phyloP scores from a whole-genome alignment of 2,888 invertebrate genomes.

The Congeria kusceri region DNA sequence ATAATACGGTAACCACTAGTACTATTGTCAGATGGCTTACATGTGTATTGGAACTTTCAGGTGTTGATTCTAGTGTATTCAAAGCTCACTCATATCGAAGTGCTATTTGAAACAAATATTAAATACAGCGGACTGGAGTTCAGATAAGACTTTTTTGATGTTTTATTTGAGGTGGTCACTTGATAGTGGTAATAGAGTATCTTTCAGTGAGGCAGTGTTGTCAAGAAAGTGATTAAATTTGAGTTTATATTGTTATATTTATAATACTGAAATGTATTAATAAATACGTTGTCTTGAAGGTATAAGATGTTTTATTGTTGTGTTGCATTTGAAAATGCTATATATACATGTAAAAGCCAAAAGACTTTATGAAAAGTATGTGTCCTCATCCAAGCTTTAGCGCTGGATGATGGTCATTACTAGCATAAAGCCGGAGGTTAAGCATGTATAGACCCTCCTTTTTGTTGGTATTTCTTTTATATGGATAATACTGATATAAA shows the following conservation, averaged over 20 bases:
- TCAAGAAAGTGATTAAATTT: too few species aligned
- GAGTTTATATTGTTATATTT: too few species aligned
- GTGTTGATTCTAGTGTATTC: conserved; percentile 32
- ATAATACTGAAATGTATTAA: neutral
- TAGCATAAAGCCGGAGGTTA: conserved; percentile 42
- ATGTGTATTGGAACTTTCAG: conserved; percentile 17
- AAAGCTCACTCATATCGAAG: conserved; percentile 44
- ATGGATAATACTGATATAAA: too few species aligned
- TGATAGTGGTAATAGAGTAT: neutral
- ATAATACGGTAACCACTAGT: conserved; percentile 38
- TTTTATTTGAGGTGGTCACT: conserved; percentile 26
- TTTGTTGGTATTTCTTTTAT: too few species aligned
- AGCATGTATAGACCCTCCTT: conserved; percentile 23
- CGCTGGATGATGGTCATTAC: conserved; percentile 53
- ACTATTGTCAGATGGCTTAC: conserved; percentile 50
- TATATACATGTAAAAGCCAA: conserved; percentile 41
- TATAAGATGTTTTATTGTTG: neutral
- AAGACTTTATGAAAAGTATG: conserved; percentile 39
- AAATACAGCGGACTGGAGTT: conserved; percentile 38
- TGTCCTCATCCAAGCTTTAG: conserved; percentile 47
- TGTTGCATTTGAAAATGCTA: too few species aligned
- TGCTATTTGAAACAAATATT: conserved; percentile 23
- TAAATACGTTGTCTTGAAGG: neutral
- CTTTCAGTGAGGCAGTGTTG: conserved; percentile 18
- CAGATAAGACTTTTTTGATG: conserved; percentile 29